A percentile compares a stretch with the other conserved stretches of the same genome.
Conservation (phyloP, 37 sponge, comb jelly and placozoan species). For the Haliclona indistincta region DNA sequence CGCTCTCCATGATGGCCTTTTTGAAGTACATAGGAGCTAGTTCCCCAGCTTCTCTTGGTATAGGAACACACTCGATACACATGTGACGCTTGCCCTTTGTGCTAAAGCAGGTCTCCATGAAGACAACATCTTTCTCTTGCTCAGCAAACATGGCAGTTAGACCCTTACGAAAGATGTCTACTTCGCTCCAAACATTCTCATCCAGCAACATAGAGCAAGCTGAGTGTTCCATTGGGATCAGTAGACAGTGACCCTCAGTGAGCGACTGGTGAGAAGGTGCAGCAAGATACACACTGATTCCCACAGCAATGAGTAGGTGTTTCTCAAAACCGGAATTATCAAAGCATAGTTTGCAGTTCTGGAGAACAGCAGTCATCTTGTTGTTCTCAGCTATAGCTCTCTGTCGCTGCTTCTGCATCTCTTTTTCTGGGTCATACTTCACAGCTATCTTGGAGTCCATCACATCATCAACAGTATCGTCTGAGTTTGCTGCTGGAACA, state of each 20-base stretch:
- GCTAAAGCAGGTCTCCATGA: slow-evolving; percentile 65
- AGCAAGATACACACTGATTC: slow-evolving; percentile 70
- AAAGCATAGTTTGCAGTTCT: slow-evolving; percentile 71
- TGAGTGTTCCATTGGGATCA: slow-evolving; percentile 75
- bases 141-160: slow-evolving; percentile 80
- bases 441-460: slow-evolving; percentile 53
- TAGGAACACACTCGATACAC: slow-evolving; percentile 89
- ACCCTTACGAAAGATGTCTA: slow-evolving; percentile 67
- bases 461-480: slow-evolving; percentile 87
- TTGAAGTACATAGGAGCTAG: slow-evolving; percentile 93
- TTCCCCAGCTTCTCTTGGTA: slow-evolving; percentile 74
- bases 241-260: slow-evolving; percentile 75
- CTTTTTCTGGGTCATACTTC: slow-evolving; percentile 19
- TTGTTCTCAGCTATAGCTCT: slow-evolving; percentile 41
- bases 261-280: slow-evolving; percentile 79
- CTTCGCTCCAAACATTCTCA: slow-evolving; percentile 90
- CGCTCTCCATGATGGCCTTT: slow-evolving; percentile 93
- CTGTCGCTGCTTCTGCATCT: slow-evolving; percentile 22
- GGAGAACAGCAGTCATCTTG: slow-evolving; percentile 43
- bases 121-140: slow-evolving; percentile 67
- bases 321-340: slow-evolving; percentile 52
- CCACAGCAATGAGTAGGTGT: slow-evolving; percentile 76
- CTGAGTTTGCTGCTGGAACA: slow-evolving; percentile 54
- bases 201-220: slow-evolving; percentile 60
- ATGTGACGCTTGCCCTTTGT: slow-evolving; percentile 65